A percentile compares a stretch with the other conserved stretches of the same genome.
Conservation (phyloP, 2,888 invertebrate species). For the Ormyrus thymus region DNA sequence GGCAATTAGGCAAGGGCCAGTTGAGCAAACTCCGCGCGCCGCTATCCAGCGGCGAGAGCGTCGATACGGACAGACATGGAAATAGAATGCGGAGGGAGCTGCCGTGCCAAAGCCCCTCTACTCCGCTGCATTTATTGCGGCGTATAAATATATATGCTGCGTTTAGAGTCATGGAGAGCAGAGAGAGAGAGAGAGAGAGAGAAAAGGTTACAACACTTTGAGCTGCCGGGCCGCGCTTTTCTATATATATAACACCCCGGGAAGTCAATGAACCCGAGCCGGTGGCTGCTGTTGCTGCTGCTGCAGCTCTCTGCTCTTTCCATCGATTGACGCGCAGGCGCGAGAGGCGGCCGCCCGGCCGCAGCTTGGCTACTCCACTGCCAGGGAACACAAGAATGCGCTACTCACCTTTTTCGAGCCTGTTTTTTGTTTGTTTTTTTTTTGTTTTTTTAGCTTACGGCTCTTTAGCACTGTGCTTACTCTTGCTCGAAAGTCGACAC, state of each 20-base stretch:
- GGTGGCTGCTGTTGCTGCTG: conserved; percentile 14
- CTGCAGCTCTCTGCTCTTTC: conserved; percentile 28
- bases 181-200: background rate
- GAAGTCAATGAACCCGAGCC: conserved; percentile 47
- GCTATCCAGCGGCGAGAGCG: conserved; percentile 1
- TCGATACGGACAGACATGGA: conserved; percentile 39
- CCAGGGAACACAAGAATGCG: background rate
- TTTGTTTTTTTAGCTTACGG: background rate
- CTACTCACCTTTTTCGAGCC: background rate
- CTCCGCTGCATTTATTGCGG: conserved; percentile 28
- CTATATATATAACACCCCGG: conserved; percentile 22
- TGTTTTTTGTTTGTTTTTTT: background rate
- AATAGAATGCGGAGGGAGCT: conserved; percentile 37
- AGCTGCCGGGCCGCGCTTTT: conserved; percentile 3
- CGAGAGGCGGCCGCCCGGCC: conserved; percentile 32
- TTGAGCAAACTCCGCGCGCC: conserved; percentile 8
- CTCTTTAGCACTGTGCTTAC: background rate
- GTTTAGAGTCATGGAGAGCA: conserved; percentile 10
- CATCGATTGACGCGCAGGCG: conserved; percentile 41
- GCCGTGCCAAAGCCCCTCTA: conserved; percentile 41
- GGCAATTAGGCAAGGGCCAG: background rate
- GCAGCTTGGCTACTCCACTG: conserved; percentile 46
- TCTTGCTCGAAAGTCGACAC: too few species aligned
- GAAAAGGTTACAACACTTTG: conserved; percentile 26
- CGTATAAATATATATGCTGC: conserved; percentile 41